Conservation (phyloP, 2,888 invertebrate genomes). For the Nephrotoma guestfalica region DNA sequence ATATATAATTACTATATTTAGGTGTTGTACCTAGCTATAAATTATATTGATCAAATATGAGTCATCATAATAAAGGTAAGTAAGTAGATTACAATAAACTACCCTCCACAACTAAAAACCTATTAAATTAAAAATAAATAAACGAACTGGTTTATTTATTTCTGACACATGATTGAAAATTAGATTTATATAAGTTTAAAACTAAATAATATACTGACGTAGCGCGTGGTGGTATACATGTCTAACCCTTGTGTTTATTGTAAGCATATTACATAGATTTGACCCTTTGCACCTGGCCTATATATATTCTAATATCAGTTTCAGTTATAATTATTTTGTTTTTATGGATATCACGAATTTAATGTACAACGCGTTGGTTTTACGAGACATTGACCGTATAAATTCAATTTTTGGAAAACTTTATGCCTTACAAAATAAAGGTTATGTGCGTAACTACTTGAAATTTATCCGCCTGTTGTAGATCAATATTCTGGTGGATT, state of each 20-base stretch:
- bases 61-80: neutral
- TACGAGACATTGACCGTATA: neutral
- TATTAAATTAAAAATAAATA: neutral
- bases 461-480: too few species aligned
- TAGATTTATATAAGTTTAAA: neutral
- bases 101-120: neutral
- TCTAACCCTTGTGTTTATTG: slow-evolving; percentile 1
- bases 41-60: neutral
- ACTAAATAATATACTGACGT: neutral
- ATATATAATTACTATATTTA: neutral
- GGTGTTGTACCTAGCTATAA: neutral
- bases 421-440: too few species aligned
- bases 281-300: slow-evolving; percentile 3
- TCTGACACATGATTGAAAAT: slow-evolving; percentile 1
- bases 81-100: neutral
- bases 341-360: neutral
- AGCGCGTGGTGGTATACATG: neutral
- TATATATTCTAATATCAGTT: neutral
- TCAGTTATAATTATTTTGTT: neutral
- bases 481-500: too few species aligned
- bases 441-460: too few species aligned
- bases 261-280: neutral
- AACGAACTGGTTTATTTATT: slow-evolving; percentile 1
- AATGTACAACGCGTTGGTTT: neutral
- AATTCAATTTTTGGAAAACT: neutral